phyloP scores from a whole-genome alignment of 2,888 invertebrate species.

The Chromoteleia sp. region DNA sequence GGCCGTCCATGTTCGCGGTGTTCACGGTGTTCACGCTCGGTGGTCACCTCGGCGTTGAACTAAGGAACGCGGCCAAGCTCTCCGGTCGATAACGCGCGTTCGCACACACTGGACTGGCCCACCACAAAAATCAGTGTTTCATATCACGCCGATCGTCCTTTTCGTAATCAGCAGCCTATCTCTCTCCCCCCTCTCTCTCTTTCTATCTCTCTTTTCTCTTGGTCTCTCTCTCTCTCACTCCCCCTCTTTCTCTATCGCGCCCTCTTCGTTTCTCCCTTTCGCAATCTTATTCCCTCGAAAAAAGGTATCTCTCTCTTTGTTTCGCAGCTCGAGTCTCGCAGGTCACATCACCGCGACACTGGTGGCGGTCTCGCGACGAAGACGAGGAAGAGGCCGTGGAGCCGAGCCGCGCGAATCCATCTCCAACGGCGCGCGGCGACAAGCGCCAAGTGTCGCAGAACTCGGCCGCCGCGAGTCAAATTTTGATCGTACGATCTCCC shows the following conservation, averaged over 20 bases:
- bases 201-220: not conserved
- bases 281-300: no score
- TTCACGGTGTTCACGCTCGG: constrained; percentile 30
- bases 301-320: constrained; percentile 2
- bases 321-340: not conserved
- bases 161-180: constrained; percentile 11
- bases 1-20: constrained; percentile 85
- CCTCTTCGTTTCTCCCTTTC: not conserved
- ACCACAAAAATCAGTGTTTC: constrained; percentile 56
- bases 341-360: constrained; percentile 42
- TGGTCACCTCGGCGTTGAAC: constrained; percentile 11
- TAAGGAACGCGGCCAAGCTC: constrained; percentile 8
- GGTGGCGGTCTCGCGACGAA: constrained; percentile 29
- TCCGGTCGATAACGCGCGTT: constrained; percentile 31
- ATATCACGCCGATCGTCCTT: constrained; percentile 55
- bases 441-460: constrained; percentile 60
- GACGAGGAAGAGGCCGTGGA: constrained; percentile 11
- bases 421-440: constrained; percentile 62
- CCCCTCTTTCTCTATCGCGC: not conserved
- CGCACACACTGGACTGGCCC: constrained; percentile 51
- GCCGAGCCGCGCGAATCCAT: constrained; percentile 54
- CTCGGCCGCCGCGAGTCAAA: constrained; percentile 46
- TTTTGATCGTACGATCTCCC: constrained; percentile 52
- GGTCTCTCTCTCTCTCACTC: not conserved
- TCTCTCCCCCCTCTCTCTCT: not conserved